Percentiles rank a stretch among this genome's conserved stretches.
These are phyloP conservation scores for Boloria selene DNA, from an alignment of 2,888 invertebrate species.

Conservation along the genomic window DNA sequence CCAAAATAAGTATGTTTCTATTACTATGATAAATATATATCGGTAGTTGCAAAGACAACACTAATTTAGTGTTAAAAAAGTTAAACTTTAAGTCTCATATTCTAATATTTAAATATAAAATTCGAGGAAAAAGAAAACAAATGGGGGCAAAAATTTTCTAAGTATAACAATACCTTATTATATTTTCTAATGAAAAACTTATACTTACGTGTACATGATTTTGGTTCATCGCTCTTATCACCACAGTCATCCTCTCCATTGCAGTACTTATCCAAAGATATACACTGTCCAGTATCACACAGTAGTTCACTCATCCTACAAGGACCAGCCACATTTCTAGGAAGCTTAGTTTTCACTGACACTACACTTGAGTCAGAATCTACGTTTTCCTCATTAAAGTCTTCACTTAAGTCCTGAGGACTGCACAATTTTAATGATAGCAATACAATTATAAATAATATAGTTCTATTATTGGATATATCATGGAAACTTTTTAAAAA, in stretches of 20 bases:
- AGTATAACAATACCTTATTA: too few relatives aligned
- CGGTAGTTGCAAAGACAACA: too few relatives aligned
- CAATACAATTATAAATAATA: constrained; percentile 71
- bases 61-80: too few relatives aligned
- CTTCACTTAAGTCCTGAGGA: constrained; percentile 73
- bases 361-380: constrained; percentile 60
- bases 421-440: constrained; percentile 72
- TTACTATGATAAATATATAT: too few relatives aligned
- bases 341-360: constrained; percentile 60
- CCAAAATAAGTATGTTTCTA: too few relatives aligned
- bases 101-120: too few relatives aligned
- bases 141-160: too few relatives aligned
- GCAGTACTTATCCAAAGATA: constrained; percentile 88
- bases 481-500: constrained; percentile 62
- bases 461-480: constrained; percentile 66
- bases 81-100: too few relatives aligned
- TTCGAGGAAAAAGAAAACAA: too few relatives aligned
- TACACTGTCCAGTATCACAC: constrained; percentile 86
- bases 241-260: constrained; percentile 90
- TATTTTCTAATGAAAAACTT: not conserved
- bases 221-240: constrained; percentile 89
- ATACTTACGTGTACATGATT: constrained; percentile 90
- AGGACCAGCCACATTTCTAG: constrained; percentile 57
- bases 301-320: constrained; percentile 84
- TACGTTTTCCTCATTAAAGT: constrained; percentile 70